phyloP scores from a whole-genome alignment of 2,797 vertebrate genomes.

The Galagoides demidoff region DNA sequence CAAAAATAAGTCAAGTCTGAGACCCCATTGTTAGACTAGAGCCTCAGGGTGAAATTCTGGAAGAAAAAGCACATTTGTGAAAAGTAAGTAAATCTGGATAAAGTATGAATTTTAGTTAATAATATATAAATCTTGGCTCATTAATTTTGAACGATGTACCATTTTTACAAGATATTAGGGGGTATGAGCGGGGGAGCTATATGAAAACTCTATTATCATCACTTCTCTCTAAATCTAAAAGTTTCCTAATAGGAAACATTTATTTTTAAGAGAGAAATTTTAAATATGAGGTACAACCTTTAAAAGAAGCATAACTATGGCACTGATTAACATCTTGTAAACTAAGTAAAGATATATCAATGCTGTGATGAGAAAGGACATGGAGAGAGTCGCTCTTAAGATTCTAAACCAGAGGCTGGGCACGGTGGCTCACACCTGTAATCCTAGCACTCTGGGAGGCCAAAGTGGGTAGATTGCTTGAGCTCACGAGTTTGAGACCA shows the following conservation, averaged over 20 bases:
- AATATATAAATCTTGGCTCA: not conserved
- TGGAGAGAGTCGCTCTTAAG: not conserved
- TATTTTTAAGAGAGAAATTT: not conserved
- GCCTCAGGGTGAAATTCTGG: not conserved
- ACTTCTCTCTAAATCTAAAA: not conserved
- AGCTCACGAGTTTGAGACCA: too few species aligned
- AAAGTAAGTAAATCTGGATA: not conserved
- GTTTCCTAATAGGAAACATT: not conserved
- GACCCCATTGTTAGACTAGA: not conserved
- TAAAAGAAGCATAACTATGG: not conserved
- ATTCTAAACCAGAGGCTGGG: not conserved
- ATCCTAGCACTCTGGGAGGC: too few species aligned
- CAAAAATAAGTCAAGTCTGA: not conserved
- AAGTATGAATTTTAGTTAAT: not conserved
- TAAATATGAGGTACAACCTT: not conserved
- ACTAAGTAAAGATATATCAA: not conserved
- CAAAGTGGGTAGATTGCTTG: too few species aligned
- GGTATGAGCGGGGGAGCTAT: rapidly evolving
- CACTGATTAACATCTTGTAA: not conserved
- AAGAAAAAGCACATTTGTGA: not conserved
- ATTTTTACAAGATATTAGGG: not conserved
- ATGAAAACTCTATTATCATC: not conserved
- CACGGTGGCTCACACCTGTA: too few species aligned
- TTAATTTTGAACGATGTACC: not conserved
- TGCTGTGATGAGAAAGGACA: not conserved